Percentiles rank a stretch among this genome's conserved stretches.
Evolutionary conservation across 2,113 vertebrate genomes (phyloP).

Genomic region (Lepidothrix coronata): DNA sequence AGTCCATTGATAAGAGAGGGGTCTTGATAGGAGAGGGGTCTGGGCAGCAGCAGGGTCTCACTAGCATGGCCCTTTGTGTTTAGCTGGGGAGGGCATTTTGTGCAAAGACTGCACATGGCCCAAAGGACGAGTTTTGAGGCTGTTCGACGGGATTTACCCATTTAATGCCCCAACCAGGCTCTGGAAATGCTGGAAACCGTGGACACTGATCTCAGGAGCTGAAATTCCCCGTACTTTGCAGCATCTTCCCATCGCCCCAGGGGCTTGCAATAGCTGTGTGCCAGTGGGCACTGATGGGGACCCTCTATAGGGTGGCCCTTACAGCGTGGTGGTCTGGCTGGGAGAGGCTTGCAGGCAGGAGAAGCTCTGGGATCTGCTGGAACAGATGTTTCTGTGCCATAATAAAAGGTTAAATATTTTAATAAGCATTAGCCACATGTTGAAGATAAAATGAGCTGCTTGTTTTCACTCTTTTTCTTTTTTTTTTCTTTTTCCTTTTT

Average conservation of each 20-base stretch:
- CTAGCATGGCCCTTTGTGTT: background rate
- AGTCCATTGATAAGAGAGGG: background rate
- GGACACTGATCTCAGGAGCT: background rate
- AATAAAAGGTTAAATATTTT: conserved; percentile 69
- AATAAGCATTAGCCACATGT: conserved; percentile 63
- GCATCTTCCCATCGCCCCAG: accelerated
- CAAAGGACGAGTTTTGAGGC: background rate
- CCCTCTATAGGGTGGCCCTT: background rate
- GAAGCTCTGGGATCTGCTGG: background rate
- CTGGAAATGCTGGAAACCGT: background rate
- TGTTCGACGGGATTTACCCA: background rate
- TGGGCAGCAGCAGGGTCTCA: background rate
- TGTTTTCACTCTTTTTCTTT: background rate
- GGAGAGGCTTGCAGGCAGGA: background rate
- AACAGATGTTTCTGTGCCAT: conserved; percentile 34
- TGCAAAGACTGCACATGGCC: background rate
- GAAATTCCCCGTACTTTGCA: background rate
- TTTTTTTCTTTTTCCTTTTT: background rate
- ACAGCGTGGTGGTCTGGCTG: accelerated
- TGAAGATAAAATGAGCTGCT: conserved; percentile 52
- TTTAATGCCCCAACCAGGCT: background rate
- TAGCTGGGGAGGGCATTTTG: accelerated
- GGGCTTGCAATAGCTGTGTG: background rate
- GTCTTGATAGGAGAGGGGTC: background rate
- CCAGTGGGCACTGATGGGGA: background rate